phyloP scores from a whole-genome alignment of 2,888 invertebrate genomes.

The Onchidella celtica region DNA sequence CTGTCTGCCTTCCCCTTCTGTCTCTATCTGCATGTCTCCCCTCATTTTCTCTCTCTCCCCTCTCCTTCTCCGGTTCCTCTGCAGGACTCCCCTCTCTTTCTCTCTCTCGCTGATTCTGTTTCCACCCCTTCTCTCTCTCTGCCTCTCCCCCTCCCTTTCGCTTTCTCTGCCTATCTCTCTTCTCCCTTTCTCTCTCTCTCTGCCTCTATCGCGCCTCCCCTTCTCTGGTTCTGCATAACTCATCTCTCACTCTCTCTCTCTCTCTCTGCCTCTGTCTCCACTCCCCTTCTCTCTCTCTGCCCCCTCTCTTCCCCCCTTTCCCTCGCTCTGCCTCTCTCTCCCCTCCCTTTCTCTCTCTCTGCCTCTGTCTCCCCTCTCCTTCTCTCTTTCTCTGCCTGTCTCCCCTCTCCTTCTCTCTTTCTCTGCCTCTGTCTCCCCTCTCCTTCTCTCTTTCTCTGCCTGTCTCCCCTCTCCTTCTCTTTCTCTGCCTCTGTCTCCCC shows the following conservation, averaged over 20 bases:
- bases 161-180: conserved; percentile 1
- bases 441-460: conserved; percentile 4
- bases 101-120: neutral
- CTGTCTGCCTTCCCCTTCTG: too few species aligned
- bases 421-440: conserved; percentile 19
- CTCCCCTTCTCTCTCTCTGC: neutral
- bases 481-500: too few species aligned
- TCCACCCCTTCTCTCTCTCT: neutral
- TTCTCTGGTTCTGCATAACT: neutral
- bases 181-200: too few species aligned
- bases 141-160: neutral
- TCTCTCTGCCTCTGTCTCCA: conserved; percentile 1
- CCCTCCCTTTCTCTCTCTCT: neutral
- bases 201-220: neutral
- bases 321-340: neutral
- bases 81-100: too few species aligned
- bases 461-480: too few species aligned
- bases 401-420: conserved; percentile 5
- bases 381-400: neutral
- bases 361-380: neutral
- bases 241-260: neutral
- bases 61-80: too few species aligned
- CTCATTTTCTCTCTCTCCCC: too few species aligned
- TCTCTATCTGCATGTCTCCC: too few species aligned
- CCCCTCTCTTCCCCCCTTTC: neutral